phyloP scores from a whole-genome alignment of 2,797 vertebrate genomes.

The Mycteria americana region DNA sequence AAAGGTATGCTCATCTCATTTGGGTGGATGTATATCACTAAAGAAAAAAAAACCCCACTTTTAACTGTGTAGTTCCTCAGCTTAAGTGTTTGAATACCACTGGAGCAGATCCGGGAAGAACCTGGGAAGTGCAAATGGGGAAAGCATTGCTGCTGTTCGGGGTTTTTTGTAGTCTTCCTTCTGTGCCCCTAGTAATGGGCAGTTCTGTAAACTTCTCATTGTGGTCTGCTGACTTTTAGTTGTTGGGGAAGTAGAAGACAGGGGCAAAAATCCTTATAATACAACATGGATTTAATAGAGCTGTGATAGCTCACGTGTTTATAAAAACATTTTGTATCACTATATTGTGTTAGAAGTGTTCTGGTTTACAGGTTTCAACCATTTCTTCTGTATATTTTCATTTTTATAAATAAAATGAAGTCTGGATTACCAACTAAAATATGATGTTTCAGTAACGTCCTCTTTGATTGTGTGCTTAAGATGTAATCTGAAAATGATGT shows the following conservation, averaged over 20 bases:
- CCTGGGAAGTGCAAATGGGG: not conserved
- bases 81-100: not conserved
- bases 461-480: not conserved
- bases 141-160: rapidly evolving
- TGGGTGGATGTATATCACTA: not conserved
- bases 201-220: not conserved
- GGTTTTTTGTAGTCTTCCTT: not conserved
- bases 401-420: not conserved
- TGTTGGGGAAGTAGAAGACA: not conserved
- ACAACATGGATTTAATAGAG: not conserved
- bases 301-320: not conserved
- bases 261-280: not conserved
- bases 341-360: not conserved
- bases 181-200: rapidly evolving
- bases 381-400: not conserved
- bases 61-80: not conserved
- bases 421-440: not conserved
- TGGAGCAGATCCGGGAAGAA: not conserved
- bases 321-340: not conserved
- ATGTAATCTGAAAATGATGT: not conserved
- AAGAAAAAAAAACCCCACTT: not conserved
- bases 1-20: not conserved
- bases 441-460: not conserved
- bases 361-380: not conserved
- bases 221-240: not conserved